Evolutionary conservation across 2,888 invertebrate species (phyloP), one percentile per base, ranked within the genome.

Genomic region (Polylopha cassiicola): DNA sequence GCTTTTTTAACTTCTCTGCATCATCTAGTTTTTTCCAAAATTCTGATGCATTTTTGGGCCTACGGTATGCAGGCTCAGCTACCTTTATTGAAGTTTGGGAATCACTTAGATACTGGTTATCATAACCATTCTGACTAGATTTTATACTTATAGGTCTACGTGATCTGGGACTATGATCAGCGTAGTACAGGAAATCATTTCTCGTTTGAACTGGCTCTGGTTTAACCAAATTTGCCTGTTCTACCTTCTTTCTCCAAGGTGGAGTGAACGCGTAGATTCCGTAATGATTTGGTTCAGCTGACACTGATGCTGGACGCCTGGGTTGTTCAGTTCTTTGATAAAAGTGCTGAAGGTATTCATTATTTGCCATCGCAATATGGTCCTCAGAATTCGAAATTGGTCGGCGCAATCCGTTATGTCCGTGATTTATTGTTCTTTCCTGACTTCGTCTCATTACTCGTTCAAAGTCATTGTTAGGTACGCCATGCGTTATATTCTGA

Each of bases 101-200:
- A 55, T 87, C 87, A 59, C 84, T 87, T 51, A 86, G 61, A 58
- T 86, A 86, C 55, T 84, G 78, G 46, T 78, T 73, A 53, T 81
- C 80, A 43, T 63, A 56, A 45, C 76, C 77, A 48, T 73, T 77
- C 62, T 73, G 77, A 61, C 77, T 78, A 65, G 77, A 69, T 63
- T 90, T 84, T 44, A 92, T 88, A 55, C 91, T 89, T 51, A 93
- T 91, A 17, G 92, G 92, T 60, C 90, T 89, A 24, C 92, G 77
- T 43, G 92, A 92, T 55, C 92, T 82, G 0, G 92, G 92, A 44
- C 89, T 89, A 50, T 90, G 89, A 71, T 92, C 92, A 2, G 92
- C 89, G 39, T 90, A 87, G 58, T 92, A 92, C 45, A 90, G 86
- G 57, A 87, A 90, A 46, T 89, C 88, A 33, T 87, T 67, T 55